Conservation (phyloP, 2,797 vertebrate genomes). For the Rhinoraja longicauda region DNA sequence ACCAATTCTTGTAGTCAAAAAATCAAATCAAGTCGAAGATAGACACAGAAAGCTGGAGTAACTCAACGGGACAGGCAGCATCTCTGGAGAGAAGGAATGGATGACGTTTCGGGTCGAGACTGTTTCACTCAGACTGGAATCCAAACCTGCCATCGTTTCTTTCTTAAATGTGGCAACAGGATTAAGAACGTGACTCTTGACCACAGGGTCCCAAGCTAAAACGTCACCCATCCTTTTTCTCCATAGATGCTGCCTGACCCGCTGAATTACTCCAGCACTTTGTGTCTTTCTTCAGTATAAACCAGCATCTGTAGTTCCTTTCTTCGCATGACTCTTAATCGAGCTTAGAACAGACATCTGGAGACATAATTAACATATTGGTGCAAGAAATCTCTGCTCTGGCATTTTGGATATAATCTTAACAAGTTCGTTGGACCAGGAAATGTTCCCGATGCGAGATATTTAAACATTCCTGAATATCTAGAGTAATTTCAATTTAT, state of each 20-base stretch:
- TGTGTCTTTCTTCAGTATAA: too few relatives aligned
- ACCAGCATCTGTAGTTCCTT: too few relatives aligned
- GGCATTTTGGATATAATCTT: neutral
- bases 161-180: neutral
- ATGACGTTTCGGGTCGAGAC: too few relatives aligned
- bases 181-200: neutral
- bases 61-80: too few relatives aligned
- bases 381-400: neutral
- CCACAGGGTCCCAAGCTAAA: neutral
- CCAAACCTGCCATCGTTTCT: neutral
- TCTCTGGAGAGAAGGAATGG: too few relatives aligned
- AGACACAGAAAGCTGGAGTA: too few relatives aligned
- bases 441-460: neutral
- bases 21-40: neutral
- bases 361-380: neutral
- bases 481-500: neutral
- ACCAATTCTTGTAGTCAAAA: neutral
- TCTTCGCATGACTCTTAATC: neutral
- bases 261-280: too few relatives aligned
- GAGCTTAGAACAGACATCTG: neutral
- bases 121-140: neutral
- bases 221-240: too few relatives aligned
- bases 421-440: neutral
- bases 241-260: too few relatives aligned
- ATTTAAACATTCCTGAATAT: neutral